Evolutionary conservation across 2,888 invertebrate species (phyloP).

Genomic region (Crepidodera aurea): DNA sequence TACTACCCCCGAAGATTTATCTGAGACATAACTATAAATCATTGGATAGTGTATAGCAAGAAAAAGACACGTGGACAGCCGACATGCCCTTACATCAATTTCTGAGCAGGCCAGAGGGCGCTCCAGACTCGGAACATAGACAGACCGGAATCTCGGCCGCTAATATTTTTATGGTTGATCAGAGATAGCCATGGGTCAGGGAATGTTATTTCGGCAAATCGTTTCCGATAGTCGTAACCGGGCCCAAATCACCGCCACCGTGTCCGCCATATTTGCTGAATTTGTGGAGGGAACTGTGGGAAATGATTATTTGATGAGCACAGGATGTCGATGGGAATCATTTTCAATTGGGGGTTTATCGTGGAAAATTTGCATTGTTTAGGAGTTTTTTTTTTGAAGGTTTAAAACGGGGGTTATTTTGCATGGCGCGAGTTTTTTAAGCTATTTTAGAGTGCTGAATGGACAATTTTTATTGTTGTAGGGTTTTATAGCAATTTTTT

Average conservation of each 20-base stretch:
- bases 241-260: constrained; percentile 21
- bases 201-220: constrained; percentile 56
- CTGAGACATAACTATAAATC: constrained; percentile 23
- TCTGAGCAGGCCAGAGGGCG: constrained; percentile 1
- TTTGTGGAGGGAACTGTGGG: constrained; percentile 30
- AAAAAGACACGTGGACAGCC: constrained; percentile 11
- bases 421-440: not conserved
- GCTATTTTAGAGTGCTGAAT: not conserved
- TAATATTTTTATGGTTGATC: constrained; percentile 63
- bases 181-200: constrained; percentile 61
- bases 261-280: constrained; percentile 28
- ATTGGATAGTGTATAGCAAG: not conserved
- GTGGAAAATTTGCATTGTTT: not conserved
- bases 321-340: constrained; percentile 14
- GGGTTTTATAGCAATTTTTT: not conserved
- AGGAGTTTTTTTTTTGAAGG: not conserved
- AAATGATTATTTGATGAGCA: constrained; percentile 21
- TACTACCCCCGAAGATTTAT: constrained; percentile 4
- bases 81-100: constrained; percentile 17
- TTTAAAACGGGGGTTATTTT: not conserved
- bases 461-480: not conserved
- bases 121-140: constrained; percentile 44
- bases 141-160: constrained; percentile 58
- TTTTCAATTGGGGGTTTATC: constrained; percentile 20
- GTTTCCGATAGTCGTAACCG: constrained; percentile 52